A percentile compares a stretch with the other conserved stretches of the same genome.
Conservation (phyloP, 2,113 vertebrate genomes). For the Ictalurus furcatus region DNA sequence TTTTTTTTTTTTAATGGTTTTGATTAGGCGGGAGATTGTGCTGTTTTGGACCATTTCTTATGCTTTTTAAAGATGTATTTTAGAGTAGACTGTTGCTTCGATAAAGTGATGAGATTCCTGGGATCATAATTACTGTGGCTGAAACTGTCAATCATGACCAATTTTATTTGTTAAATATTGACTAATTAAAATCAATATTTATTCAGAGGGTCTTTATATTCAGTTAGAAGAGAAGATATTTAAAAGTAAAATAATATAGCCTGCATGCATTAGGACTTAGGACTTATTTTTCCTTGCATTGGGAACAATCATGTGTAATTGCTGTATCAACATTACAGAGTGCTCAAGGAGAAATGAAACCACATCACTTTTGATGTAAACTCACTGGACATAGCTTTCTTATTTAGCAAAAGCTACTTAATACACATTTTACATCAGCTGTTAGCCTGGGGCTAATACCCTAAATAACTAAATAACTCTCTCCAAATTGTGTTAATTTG, state of each 20-base stretch:
- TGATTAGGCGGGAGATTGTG: not conserved
- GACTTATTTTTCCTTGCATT: not conserved
- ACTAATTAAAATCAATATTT: not conserved
- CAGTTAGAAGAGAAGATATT: not conserved
- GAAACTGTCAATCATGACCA: not conserved
- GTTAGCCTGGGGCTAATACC: not conserved
- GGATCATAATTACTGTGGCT: too few relatives aligned
- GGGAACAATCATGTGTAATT: not conserved
- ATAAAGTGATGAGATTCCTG: not conserved
- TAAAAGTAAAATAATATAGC: not conserved
- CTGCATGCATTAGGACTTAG: not conserved
- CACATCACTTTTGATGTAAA: not conserved
- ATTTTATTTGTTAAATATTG: not conserved
- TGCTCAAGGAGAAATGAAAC: not conserved
- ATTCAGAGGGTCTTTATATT: not conserved
- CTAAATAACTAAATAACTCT: not conserved
- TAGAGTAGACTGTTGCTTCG: not conserved
- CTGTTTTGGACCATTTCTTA: not conserved
- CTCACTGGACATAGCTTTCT: not conserved
- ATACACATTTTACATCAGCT: not conserved
- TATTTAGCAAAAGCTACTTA: not conserved
- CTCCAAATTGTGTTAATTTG: not conserved
- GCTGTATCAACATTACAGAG: not conserved
- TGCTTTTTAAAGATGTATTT: constrained; percentile 3
- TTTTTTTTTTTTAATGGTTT: constrained; percentile 18